Conservation (phyloP, 2,888 invertebrate genomes). For the Eristalis tenax region DNA sequence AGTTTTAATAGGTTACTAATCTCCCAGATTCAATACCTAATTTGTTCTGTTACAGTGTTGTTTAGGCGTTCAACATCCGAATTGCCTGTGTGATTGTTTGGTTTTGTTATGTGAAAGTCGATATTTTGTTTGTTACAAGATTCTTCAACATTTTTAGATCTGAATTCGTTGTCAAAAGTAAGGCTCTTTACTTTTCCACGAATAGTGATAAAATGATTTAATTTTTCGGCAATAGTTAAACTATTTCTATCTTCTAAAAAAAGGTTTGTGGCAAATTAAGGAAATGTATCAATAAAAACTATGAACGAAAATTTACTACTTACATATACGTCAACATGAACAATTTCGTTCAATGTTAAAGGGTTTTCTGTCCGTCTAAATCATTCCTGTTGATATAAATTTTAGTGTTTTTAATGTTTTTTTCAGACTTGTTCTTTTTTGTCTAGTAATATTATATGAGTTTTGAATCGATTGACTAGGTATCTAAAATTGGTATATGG, state of each 20-base stretch:
- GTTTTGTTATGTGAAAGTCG: constrained; percentile 12
- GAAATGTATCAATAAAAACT: not conserved
- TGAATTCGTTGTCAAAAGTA: not conserved
- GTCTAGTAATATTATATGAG: too few relatives aligned
- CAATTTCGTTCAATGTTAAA: not conserved
- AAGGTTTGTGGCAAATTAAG: not conserved
- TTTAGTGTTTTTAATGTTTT: too few relatives aligned
- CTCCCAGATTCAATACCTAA: not conserved
- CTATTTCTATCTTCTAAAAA: not conserved
- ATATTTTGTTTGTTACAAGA: not conserved
- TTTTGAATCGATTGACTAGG: too few relatives aligned
- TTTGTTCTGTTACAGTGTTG: not conserved
- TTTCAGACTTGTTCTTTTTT: too few relatives aligned
- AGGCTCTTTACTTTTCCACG: not conserved
- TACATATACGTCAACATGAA: not conserved
- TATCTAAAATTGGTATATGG: too few relatives aligned
- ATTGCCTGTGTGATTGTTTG: constrained; percentile 13
- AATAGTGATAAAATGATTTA: not conserved
- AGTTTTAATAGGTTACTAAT: not conserved
- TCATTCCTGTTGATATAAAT: not conserved
- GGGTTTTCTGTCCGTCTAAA: not conserved
- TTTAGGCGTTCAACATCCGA: constrained; percentile 12
- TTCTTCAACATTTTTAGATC: too few relatives aligned
- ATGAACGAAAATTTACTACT: not conserved
- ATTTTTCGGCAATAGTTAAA: not conserved